Evolutionary conservation across 2,888 invertebrate species (phyloP).

Genomic region (Aphodius sticticus): DNA sequence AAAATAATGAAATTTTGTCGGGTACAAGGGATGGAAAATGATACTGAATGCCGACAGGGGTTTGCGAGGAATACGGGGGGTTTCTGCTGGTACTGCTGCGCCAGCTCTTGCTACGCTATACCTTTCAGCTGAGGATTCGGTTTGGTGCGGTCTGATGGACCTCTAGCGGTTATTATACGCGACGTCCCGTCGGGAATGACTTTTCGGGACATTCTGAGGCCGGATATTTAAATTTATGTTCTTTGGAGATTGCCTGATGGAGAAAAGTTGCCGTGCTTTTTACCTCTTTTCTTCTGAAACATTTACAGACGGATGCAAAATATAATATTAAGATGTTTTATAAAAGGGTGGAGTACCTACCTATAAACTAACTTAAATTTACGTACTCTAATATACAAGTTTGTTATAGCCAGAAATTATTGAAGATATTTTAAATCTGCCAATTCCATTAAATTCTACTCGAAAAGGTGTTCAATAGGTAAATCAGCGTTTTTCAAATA

Average conservation of each 20-base stretch:
- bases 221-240: conserved; percentile 17
- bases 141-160: conserved; percentile 12
- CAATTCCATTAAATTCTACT: too few relatives aligned
- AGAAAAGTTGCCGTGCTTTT: not conserved
- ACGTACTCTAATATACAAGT: too few relatives aligned
- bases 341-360: not conserved
- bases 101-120: conserved; percentile 9
- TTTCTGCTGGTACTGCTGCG: not conserved
- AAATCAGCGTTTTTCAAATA: too few relatives aligned
- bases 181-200: conserved; percentile 11
- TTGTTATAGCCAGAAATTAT: too few relatives aligned
- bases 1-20: conserved; percentile 22
- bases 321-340: not conserved
- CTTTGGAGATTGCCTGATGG: conserved; percentile 13
- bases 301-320: not conserved
- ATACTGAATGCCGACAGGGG: conserved; percentile 7
- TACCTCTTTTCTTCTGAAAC: not conserved
- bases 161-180: conserved; percentile 20
- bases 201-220: conserved; percentile 8
- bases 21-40: conserved; percentile 13
- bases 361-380: too few relatives aligned
- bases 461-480: too few relatives aligned
- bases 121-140: not conserved
- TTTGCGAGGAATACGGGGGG: conserved; percentile 4
- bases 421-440: too few relatives aligned